phyloP scores from a whole-genome alignment of 2,113 vertebrate species.

The Antechinus flavipes region DNA sequence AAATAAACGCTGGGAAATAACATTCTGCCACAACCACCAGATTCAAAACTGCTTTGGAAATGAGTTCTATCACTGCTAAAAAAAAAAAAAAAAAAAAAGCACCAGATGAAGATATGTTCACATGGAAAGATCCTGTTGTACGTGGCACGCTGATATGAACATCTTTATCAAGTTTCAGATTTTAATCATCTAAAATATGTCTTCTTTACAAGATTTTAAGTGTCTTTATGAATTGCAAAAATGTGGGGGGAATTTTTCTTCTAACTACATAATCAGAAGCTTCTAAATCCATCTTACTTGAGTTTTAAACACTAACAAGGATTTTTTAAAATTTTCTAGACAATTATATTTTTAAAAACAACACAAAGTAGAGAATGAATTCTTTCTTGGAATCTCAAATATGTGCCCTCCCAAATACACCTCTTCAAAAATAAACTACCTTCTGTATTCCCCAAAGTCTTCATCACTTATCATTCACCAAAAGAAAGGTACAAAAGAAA shows the following conservation, averaged over 20 bases:
- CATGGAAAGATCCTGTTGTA: neutral
- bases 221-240: conserved; percentile 19
- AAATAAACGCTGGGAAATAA: neutral
- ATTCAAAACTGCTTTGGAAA: conserved; percentile 19
- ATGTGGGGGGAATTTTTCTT: conserved; percentile 21
- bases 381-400: conserved; percentile 24
- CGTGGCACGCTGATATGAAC: neutral
- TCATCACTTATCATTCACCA: conserved; percentile 34
- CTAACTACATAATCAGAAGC: conserved; percentile 33
- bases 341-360: conserved; percentile 31
- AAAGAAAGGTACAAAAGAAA: conserved; percentile 16
- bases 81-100: conserved; percentile 35
- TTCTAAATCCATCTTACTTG: neutral
- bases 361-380: conserved; percentile 29
- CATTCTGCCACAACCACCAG: neutral
- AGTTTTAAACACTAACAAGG: neutral
- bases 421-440: conserved; percentile 51
- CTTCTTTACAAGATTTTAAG: neutral
- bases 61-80: neutral
- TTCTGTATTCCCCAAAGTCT: conserved; percentile 40
- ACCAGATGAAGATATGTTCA: neutral
- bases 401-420: conserved; percentile 12
- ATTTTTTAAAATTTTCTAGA: neutral
- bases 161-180: neutral
- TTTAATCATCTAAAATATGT: neutral